Evolutionary conservation across 1,140 invertebrate species (phyloP).

Genomic region (Elymnias hypermnestra): DNA sequence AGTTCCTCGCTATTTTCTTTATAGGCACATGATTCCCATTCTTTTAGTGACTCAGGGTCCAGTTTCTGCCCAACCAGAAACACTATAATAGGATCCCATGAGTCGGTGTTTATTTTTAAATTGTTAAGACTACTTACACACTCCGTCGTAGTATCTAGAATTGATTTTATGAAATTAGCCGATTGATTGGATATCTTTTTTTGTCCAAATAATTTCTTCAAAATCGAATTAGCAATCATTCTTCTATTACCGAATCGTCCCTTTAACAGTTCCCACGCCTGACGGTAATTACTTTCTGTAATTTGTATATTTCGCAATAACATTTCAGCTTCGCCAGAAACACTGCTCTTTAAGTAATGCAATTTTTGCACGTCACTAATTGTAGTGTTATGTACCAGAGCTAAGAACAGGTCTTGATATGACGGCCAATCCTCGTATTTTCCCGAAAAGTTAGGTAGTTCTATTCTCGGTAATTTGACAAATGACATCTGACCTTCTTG

Average conservation of each 20-base stretch:
- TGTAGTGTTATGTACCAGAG: constrained; percentile 24
- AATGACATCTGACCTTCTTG: background rate
- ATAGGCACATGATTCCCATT: constrained; percentile 24
- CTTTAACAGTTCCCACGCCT: constrained; percentile 25
- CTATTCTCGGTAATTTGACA: constrained; percentile 18
- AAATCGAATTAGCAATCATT: constrained; percentile 22
- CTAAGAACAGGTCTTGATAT: constrained; percentile 26
- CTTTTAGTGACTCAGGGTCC: constrained; percentile 28
- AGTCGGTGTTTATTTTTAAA: constrained; percentile 30
- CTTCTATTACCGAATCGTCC: constrained; percentile 25
- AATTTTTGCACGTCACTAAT: constrained; percentile 22
- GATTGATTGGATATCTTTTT: constrained; percentile 19
- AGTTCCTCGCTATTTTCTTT: constrained; percentile 19
- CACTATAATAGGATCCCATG: constrained; percentile 42
- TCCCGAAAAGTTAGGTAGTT: constrained; percentile 25
- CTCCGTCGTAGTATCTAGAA: constrained; percentile 42
- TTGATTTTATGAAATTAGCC: constrained; percentile 27
- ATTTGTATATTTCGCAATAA: constrained; percentile 24
- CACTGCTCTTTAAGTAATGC: constrained; percentile 29
- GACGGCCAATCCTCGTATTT: constrained; percentile 27
- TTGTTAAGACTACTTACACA: constrained; percentile 38
- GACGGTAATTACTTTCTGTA: constrained; percentile 23
- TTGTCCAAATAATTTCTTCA: constrained; percentile 24
- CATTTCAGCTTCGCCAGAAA: constrained; percentile 24
- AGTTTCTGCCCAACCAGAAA: constrained; percentile 29